Base-by-base conservation (phyloP, 2,113 vertebrate genomes). In the Peucedramus taeniatus region DNA sequence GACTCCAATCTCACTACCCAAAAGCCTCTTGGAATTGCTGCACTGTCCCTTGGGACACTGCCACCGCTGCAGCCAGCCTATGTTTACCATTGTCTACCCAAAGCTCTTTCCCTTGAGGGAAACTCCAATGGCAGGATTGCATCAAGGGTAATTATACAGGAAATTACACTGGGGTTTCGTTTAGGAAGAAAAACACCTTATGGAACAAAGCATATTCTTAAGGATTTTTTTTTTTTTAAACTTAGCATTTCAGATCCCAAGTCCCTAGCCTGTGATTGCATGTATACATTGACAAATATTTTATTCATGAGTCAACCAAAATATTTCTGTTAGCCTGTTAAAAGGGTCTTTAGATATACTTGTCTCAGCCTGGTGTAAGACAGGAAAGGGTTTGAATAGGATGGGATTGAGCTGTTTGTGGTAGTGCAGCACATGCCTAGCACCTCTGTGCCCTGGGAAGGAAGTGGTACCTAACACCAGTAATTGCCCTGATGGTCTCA, bases 41-140 rank as follows among this genome's bases (percentile, higher is more conserved):
- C 98, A 97, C 83, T 99, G 98, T 97, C 99, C 99, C 13, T 94
- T 99, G 96, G 99, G 99, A 71, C 99, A 99, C 95, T 99, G 99
- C 94, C 99, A 99, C 96, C 99, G 98, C 53, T 99, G 99, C 94
- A 99, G 99, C 87, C 99, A 99, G 96, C 98, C 99, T 91, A 99
- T 99, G 99, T 99, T 99, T 98, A 99, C 99, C 82, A 99, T 99
- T 83, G 98, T 99, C 97, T 99, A 99, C 97, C 99, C 99, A 92
- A 99, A 99, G 97, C 98, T 99, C 77, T 99, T 99, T 93, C 99
- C 99, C 70, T 97, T 99, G 95, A 98, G 98, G 89, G 98, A 99
- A 97, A 99, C 99, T 1, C 98, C 98, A 10, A 98, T 99, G 98
- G 99, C 99, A 44, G 99, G 98, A 90, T 98, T 99, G 66, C 99